Evolutionary conservation across 2,113 vertebrate genomes (phyloP), one percentile per base, ranked within the genome.

Genomic region (Gopherus evgoodei): DNA sequence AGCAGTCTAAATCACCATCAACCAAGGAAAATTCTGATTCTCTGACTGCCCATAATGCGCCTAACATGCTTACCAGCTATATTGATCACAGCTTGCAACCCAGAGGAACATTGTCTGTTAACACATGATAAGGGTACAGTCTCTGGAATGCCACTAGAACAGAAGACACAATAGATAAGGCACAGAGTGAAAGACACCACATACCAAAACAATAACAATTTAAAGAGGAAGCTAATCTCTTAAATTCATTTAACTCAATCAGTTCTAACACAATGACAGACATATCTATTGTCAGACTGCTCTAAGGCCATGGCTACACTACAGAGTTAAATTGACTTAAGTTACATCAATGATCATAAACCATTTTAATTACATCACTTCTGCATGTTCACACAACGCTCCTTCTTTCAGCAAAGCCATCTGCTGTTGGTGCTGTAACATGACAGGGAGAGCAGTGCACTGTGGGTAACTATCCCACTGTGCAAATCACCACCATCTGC

Each of bases 101-200:
- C 99, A 0, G 99, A 99, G 1, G 99, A 99, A 86, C 99, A 99
- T 96, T 99, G 99, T n/a, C 99, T 95, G 94, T 99, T 99, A 38
- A 99, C 99, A 0, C 97, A 97, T 14, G 96, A 98, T 86, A 98
- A 94, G 0, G 99, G 99, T 4, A 99, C 99, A 0, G 98, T 98
- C 94, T 99, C 99, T 0, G 99, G 99, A 92, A 99, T 99, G 5
- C 98, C 99, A 56, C 99, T 99, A 93, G 3, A 96, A 98, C 24
- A 72, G 21, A 89, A 85, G 14, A 27, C 1, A 27, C 0, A 0
- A 85, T 11, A 65, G 50, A 12, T 84, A 65, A 93, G 38, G 3
- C 50, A 81, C 54, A 6, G 50, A 3, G 42, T 83, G 1, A 8
- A 47, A 89, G 87, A 24, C 1, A 47, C 7, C 42, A 75, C 0